Evolutionary conservation across 1,140 invertebrate species (phyloP), one percentile per base, ranked within the genome.

Genomic region (Drosophila parvula): DNA sequence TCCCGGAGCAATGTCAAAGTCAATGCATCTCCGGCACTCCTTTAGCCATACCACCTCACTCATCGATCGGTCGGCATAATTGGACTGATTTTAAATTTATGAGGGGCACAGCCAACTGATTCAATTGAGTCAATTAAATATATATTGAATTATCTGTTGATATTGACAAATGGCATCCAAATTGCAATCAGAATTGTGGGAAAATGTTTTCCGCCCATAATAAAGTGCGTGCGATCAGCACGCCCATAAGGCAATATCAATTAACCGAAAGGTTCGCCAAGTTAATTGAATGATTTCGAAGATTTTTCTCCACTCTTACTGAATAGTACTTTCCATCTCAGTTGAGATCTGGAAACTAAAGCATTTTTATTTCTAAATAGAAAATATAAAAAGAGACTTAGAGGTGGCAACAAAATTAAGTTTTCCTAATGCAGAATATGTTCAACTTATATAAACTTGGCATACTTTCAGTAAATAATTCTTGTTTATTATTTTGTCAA

Each of bases 71-170:
- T 53, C 9, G 59, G 76, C 81, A 83, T 83, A 83, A 84, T 85
- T 83, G 81, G 81, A 57, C 62, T 67, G 81, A 83, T 83, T 83
- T 80, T 40, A 50, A 80, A 84, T 85, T 83, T 83, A 81, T 74
- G 81, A 80, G 53, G 71, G 41, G 43, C 67, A 45, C 48, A 53
- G 69, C 53, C 59, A 62, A 74, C 55, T 78, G 81, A 85, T 85
- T 84, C 81, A 84, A 84, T 85, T 84, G 81, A 84, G 43, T 84
- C 78, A 84, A 84, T 84, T 84, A 68, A 79, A 77, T 56, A 69
- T 69, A 81, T 85, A 85, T 84, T 84, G 67, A 84, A 85, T 84
- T 84, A 85, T 84, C 74, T 81, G 81, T 84, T 84, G 81, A 83
- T 83, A 83, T 83, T 83, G 81, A 83, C 79, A 84, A 83, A 83